phyloP scores from a whole-genome alignment of 2,797 vertebrate genomes.

The Helostoma temminkii region DNA sequence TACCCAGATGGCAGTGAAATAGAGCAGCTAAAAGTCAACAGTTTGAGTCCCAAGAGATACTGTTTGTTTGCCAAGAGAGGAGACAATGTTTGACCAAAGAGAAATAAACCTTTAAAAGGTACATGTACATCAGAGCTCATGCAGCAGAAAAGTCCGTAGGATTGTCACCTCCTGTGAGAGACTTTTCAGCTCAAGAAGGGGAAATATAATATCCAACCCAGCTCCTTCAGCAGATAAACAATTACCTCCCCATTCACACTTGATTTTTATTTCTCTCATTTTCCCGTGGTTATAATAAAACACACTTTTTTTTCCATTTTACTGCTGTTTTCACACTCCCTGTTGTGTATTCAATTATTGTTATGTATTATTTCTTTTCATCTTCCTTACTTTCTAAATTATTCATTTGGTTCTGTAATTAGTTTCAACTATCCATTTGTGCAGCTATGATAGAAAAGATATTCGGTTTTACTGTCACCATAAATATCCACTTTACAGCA shows the following conservation, averaged over 20 bases:
- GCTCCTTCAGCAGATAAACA: slow-evolving; percentile 14
- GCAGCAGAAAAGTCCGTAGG: slow-evolving; percentile 16
- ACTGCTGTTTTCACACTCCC: neutral
- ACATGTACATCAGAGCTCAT: slow-evolving; percentile 44
- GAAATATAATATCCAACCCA: slow-evolving; percentile 10
- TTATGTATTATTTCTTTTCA: too few relatives aligned
- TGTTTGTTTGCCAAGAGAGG: slow-evolving; percentile 6
- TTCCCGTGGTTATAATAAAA: slow-evolving; percentile 2
- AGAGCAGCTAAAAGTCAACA: slow-evolving; percentile 2
- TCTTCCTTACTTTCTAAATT: neutral
- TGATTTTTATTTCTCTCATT: neutral
- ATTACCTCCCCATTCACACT: neutral
- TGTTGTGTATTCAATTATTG: too few relatives aligned
- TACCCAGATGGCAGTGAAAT: neutral
- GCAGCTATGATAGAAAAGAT: slow-evolving; percentile 18
- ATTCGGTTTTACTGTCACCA: slow-evolving; percentile 43
- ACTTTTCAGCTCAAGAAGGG: slow-evolving; percentile 27
- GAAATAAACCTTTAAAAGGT: slow-evolving; percentile 39
- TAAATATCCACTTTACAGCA: slow-evolving; percentile 48
- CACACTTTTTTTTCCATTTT: slow-evolving; percentile 14
- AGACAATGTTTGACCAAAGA: slow-evolving; percentile 26
- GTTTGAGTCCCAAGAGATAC: too few relatives aligned
- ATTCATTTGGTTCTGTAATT: slow-evolving; percentile 14
- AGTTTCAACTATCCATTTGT: slow-evolving; percentile 17
- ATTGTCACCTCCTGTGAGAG: slow-evolving; percentile 24